Evolutionary conservation across 2,888 invertebrate species (phyloP), one percentile per base, ranked within the genome.

Genomic region (Leptopilina drosophilae): DNA sequence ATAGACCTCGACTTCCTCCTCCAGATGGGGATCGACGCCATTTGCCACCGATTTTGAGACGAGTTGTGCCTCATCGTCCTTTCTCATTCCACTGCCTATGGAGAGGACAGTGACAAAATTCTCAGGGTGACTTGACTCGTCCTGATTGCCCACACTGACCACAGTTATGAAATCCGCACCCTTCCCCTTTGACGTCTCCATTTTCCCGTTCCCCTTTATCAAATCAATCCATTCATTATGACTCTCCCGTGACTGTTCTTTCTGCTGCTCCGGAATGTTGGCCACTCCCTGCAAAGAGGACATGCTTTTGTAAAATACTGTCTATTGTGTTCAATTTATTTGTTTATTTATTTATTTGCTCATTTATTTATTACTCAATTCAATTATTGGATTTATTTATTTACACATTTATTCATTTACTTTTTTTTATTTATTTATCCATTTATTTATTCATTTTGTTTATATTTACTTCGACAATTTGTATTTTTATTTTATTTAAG

Each of bases 1-100:
- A 86, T 96, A 96, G 76, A 98, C 96, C 77, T 95, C 94, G 59
- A 98, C 95, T 88, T 95, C 95, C 86, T 97, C 96, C 93, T 84
- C 94, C 93, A 83, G 93, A 91, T 85, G 93, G 90, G 80, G 83
- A 59, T 82, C 89, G 78, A 87, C 90, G 15, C 82, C 85, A 73
- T 84, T 82, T 69, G 76, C 76, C 14, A 64, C 77, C 56, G 40
- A 84, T 85, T 62, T 66, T 42, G 15, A 15, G 26, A 49, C 46
- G 1, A 49, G 7, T 46, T 33, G 33, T 0, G 33, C 33, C 33
- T 33, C 33, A 33, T 89, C 89, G 82, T 88, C 90, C n/a, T 87
- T 84, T 80, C 88, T 89, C 33, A 87, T 87, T 1, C 86, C 92
- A 81, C 92, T 93, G 56, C 94, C 94, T 78, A 94, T 94, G 67